phyloP scores from a whole-genome alignment of 2,888 invertebrate genomes.

The Nezara viridula region DNA sequence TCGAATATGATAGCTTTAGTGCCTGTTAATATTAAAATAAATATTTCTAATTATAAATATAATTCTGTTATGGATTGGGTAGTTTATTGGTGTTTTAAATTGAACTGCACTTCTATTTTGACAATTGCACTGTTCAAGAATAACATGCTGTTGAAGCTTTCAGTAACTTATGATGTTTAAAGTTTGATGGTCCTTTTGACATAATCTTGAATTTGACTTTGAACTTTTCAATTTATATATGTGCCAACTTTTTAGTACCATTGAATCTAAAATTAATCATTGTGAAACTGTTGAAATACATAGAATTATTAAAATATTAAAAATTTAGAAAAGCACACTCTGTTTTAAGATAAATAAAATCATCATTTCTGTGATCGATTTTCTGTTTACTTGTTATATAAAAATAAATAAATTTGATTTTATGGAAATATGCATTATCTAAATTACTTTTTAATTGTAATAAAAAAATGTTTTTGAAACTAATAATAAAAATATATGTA shows the following conservation, averaged over 20 bases:
- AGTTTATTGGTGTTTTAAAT: constrained; percentile 11
- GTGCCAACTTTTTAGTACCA: neutral
- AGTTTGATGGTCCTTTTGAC: neutral
- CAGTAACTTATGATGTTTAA: neutral
- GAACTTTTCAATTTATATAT: neutral
- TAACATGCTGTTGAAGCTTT: neutral
- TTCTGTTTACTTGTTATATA: neutral
- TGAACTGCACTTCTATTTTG: neutral
- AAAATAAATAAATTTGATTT: too few species aligned
- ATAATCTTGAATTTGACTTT: neutral
- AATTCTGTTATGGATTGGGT: neutral
- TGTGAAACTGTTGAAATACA: neutral
- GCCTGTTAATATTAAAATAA: neutral
- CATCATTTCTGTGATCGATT: neutral
- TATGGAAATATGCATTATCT: neutral
- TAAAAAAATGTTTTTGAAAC: neutral
- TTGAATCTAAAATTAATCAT: neutral
- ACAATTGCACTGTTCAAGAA: neutral
- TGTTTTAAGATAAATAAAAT: neutral
- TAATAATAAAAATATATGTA: neutral
- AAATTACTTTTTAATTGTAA: neutral
- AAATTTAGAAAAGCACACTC: neutral
- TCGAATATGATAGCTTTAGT: constrained; percentile 34
- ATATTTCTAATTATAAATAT: constrained; percentile 21
- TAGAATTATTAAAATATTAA: neutral